Percentiles rank a stretch among this genome's conserved stretches.
These are phyloP conservation scores for Lontra canadensis DNA, from an alignment of 2,113 vertebrate genomes.

Conservation along the genomic window DNA sequence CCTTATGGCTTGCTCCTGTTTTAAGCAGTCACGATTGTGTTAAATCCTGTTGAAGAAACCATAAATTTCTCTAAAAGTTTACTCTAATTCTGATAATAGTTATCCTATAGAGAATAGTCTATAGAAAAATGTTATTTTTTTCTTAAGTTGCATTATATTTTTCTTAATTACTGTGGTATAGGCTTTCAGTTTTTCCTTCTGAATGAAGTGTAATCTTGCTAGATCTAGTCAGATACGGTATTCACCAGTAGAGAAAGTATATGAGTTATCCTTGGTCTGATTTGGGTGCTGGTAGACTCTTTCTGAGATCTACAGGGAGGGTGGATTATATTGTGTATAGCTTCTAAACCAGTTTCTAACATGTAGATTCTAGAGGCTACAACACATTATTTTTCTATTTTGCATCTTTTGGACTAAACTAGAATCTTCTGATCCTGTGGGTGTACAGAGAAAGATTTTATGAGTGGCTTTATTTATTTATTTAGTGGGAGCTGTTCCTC, in stretches of 20 bases:
- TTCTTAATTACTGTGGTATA: not conserved
- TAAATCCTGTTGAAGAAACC: not conserved
- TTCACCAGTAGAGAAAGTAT: not conserved
- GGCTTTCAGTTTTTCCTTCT: not conserved
- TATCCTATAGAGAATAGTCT: not conserved
- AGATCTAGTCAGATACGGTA: not conserved
- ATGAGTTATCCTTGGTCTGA: not conserved
- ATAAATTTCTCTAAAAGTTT: not conserved
- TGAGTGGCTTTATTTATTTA: not conserved
- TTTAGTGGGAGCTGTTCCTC: not conserved
- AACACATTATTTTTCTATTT: not conserved
- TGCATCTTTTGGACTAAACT: not conserved
- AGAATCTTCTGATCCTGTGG: not conserved
- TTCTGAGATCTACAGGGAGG: not conserved
- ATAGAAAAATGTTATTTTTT: not conserved
- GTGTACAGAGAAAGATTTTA: not conserved
- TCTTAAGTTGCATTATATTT: not conserved
- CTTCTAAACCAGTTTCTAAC: not conserved
- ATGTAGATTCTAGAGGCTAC: not conserved
- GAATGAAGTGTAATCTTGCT: not conserved
- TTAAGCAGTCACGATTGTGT: not conserved
- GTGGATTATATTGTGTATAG: not conserved
- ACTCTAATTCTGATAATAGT: not conserved
- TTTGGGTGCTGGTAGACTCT: not conserved
- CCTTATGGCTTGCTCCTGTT: not conserved